These are phyloP conservation scores for Phataginus tricuspis DNA, from an alignment of 2,797 vertebrate genomes.

Conservation along the genomic window DNA sequence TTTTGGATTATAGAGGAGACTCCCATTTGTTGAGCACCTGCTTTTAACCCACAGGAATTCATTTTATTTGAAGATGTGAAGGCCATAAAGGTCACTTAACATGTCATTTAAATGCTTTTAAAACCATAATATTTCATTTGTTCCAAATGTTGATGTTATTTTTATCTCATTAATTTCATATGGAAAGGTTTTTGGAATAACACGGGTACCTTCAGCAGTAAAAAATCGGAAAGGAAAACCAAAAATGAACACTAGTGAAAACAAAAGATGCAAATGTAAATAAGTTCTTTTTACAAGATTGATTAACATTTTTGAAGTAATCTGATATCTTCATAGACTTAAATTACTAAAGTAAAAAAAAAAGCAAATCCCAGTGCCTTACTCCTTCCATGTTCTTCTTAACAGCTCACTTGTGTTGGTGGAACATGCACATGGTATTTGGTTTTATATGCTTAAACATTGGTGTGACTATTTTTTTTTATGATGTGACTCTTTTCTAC, in stretches of 20 bases:
- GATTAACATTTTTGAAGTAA: neutral
- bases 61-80: too few species aligned
- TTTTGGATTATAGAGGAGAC: conserved; percentile 9
- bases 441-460: conserved; percentile 60
- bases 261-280: neutral
- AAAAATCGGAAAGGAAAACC: conserved; percentile 1
- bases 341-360: conserved; percentile 32
- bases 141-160: too few species aligned
- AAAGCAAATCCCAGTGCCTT: neutral
- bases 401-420: neutral
- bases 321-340: neutral
- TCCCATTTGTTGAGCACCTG: neutral
- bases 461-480: neutral
- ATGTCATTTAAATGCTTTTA: too few species aligned
- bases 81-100: too few species aligned
- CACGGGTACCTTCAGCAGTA: neutral
- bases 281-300: neutral
- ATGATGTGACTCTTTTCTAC: neutral
- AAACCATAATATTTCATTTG: too few species aligned
- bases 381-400: neutral
- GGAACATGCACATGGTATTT: neutral
- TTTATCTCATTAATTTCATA: too few species aligned
- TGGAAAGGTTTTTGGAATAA: neutral
- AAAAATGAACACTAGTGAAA: neutral
- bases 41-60: neutral